Conservation (phyloP, 2,888 invertebrate genomes). For the Eupelmus urozonus region DNA sequence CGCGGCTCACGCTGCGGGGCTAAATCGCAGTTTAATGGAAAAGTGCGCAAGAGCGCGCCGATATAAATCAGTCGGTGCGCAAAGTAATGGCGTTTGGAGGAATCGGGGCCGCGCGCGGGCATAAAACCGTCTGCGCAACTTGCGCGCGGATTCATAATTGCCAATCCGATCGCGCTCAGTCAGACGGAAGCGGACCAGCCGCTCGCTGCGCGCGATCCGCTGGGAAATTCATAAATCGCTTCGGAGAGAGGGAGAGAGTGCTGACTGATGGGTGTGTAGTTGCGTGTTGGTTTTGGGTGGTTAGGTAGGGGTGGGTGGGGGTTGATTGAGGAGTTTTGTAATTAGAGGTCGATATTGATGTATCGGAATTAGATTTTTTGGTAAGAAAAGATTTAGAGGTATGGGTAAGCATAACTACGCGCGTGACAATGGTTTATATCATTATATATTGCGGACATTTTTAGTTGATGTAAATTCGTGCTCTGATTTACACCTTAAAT, state of each 20-base stretch:
- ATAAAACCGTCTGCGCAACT: slow-evolving; percentile 6
- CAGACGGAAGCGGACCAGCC: slow-evolving; percentile 58
- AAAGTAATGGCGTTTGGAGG: slow-evolving; percentile 44
- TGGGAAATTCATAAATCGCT: slow-evolving; percentile 56
- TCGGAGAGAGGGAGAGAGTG: too few relatives aligned
- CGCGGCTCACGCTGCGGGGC: slow-evolving; percentile 11
- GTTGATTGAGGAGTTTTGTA: too few relatives aligned
- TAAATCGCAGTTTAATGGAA: slow-evolving; percentile 51
- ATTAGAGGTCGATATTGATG: too few relatives aligned
- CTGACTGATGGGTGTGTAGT: slow-evolving; percentile 2
- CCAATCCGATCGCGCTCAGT: slow-evolving; percentile 63
- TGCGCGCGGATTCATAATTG: slow-evolving; percentile 62
- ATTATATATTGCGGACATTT: too few relatives aligned
- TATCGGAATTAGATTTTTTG: too few relatives aligned
- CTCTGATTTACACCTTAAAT: too few relatives aligned
- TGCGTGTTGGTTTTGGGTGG: too few relatives aligned
- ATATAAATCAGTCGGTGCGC: slow-evolving; percentile 48
- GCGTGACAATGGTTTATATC: too few relatives aligned
- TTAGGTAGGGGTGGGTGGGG: too few relatives aligned
- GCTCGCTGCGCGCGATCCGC: slow-evolving; percentile 39
- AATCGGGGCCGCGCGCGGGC: slow-evolving; percentile 5
- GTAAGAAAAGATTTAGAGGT: too few relatives aligned
- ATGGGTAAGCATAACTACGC: too few relatives aligned
- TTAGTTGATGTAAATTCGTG: too few relatives aligned
- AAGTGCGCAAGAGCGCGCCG: slow-evolving; percentile 37